Evolutionary conservation across 2,113 vertebrate species (phyloP).

Genomic region (Aldabrachelys gigantea): DNA sequence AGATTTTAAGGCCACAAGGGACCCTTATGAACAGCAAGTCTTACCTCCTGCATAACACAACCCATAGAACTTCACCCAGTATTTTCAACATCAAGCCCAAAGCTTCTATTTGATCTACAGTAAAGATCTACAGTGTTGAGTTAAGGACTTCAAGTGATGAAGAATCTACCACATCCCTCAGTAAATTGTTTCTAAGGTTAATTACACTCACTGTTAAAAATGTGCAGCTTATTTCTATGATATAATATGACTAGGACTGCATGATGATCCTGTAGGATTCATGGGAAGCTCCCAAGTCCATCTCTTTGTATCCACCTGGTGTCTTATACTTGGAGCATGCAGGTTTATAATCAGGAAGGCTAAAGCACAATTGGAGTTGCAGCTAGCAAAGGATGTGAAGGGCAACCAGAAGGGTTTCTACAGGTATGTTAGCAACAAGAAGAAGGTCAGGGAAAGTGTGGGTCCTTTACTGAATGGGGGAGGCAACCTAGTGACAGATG

Average conservation of each 20-base stretch:
- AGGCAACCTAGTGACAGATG: no score
- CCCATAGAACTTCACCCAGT: background rate
- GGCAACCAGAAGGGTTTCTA: no score
- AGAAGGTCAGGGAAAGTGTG: no score
- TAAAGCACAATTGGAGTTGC: no score
- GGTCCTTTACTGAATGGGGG: no score
- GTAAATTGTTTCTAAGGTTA: background rate
- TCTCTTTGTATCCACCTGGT: rapidly evolving
- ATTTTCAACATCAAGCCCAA: conserved; percentile 11
- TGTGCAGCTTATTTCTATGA: background rate
- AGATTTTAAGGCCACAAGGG: background rate
- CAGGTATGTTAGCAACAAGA: no score
- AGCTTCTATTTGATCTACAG: background rate
- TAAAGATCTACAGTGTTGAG: conserved; percentile 2
- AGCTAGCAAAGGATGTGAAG: no score
- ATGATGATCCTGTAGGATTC: background rate
- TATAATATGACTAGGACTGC: background rate
- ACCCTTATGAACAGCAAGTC: background rate
- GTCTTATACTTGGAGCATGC: background rate
- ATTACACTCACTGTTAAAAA: background rate
- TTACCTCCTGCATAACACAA: background rate
- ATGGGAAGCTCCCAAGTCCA: background rate
- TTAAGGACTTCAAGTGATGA: background rate
- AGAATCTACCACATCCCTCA: background rate
- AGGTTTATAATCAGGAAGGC: no score